phyloP scores from a whole-genome alignment of 2,888 invertebrate species.

The Seira ritae region DNA sequence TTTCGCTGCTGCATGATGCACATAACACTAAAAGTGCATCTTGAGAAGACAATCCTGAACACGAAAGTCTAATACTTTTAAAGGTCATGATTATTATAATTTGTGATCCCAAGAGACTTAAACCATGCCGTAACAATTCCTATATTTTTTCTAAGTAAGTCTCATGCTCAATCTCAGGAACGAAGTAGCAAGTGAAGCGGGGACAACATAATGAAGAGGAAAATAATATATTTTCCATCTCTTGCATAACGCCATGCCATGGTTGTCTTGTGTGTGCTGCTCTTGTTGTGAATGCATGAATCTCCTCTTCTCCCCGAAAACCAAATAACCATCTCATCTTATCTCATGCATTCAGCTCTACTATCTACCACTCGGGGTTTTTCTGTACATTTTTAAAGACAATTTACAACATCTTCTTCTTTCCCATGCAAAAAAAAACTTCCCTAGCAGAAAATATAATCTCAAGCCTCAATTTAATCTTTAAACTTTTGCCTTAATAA shows the following conservation, averaged over 20 bases:
- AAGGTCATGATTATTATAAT: conserved; percentile 49
- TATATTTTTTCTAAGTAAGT: not conserved
- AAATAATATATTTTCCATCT: no score
- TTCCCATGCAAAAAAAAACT: conserved; percentile 6
- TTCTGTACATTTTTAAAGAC: not conserved
- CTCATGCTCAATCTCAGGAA: conserved; percentile 26
- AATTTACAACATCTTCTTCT: conserved; percentile 40
- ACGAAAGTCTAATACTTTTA: conserved; percentile 22
- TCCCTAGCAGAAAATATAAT: not conserved
- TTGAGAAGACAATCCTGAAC: conserved; percentile 22
- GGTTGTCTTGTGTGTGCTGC: no score
- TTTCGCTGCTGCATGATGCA: conserved; percentile 17
- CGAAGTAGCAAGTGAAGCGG: no score
- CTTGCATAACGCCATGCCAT: no score
- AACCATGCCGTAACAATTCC: conserved; percentile 30
- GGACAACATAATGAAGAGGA: no score
- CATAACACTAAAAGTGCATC: conserved; percentile 15
- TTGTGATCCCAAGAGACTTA: conserved; percentile 47
- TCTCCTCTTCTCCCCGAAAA: no score
- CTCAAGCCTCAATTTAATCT: conserved; percentile 44
- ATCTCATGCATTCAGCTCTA: no score
- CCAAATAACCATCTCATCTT: no score
- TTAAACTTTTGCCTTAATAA: conserved; percentile 33
- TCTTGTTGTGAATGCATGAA: no score
- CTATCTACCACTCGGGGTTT: no score